Evolutionary conservation across 2,113 vertebrate genomes (phyloP).

Genomic region (Callionymus lyra): DNA sequence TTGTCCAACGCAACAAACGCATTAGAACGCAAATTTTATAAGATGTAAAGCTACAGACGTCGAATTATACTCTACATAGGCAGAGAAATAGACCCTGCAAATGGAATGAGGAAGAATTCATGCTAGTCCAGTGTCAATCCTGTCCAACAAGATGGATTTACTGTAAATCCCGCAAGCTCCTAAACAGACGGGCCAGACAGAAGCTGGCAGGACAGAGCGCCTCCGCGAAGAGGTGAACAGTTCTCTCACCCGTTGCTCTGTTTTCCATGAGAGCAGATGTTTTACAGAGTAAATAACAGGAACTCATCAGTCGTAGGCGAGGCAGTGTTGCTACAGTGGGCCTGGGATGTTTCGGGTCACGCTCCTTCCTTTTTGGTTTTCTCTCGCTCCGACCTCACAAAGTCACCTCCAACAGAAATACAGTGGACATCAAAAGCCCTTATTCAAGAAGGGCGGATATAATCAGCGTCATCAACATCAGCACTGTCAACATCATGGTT

Average conservation of each 20-base stretch:
- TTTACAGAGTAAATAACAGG: conserved; percentile 6
- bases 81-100: conserved; percentile 33
- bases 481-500: conserved; percentile 52
- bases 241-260: conserved; percentile 10
- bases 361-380: conserved; percentile 44
- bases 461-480: conserved; percentile 57
- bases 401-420: conserved; percentile 58
- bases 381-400: conserved; percentile 44
- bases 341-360: conserved; percentile 42
- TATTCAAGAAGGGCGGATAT: conserved; percentile 68
- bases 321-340: conserved; percentile 51
- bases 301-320: conserved; percentile 1
- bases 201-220: conserved; percentile 25
- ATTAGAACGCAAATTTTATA: too few relatives aligned
- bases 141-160: conserved; percentile 58
- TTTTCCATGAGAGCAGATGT: conserved; percentile 7
- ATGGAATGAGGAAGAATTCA: conserved; percentile 47
- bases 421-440: conserved; percentile 67
- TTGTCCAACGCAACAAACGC: too few relatives aligned
- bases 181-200: conserved; percentile 33
- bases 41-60: too few relatives aligned
- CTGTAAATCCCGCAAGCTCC: conserved; percentile 53
- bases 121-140: conserved; percentile 56
- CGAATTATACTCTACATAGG: conserved; percentile 9
- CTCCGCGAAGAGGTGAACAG: conserved; percentile 12